phyloP scores from a whole-genome alignment of 2,888 invertebrate genomes.

The Scaptomyza reducta region DNA sequence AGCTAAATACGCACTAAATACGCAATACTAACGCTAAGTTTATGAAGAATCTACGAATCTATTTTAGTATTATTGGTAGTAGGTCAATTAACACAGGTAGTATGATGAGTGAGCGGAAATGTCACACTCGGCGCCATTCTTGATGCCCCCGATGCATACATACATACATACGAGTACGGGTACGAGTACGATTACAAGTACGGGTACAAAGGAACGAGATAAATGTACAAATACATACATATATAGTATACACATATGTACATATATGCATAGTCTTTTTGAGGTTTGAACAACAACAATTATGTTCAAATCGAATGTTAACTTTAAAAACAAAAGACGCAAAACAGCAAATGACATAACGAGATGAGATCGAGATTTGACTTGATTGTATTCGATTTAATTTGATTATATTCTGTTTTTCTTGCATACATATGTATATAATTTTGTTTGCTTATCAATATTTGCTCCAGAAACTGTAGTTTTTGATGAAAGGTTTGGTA shows the following conservation, averaged over 20 bases:
- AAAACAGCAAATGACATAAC: slow-evolving; percentile 27
- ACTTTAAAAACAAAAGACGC: slow-evolving; percentile 44
- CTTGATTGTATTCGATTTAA: slow-evolving; percentile 22
- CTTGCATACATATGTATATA: neutral
- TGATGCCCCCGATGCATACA: slow-evolving; percentile 45
- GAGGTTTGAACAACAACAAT: slow-evolving; percentile 62
- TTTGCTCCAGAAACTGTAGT: neutral
- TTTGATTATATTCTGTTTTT: slow-evolving; percentile 7
- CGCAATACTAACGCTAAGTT: slow-evolving; percentile 31
- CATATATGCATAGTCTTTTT: slow-evolving; percentile 42
- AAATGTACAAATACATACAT: slow-evolving; percentile 27
- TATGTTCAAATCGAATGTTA: slow-evolving; percentile 69
- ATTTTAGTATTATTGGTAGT: slow-evolving; percentile 21
- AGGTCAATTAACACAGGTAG: slow-evolving; percentile 26
- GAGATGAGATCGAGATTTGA: slow-evolving; percentile 24
- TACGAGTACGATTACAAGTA: too few species aligned
- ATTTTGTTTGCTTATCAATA: slow-evolving; percentile 2
- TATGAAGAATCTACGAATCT: slow-evolving; percentile 28
- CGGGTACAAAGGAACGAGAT: slow-evolving; percentile 12
- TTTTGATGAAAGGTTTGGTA: slow-evolving; percentile 28
- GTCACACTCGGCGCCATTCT: slow-evolving; percentile 53
- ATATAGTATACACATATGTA: slow-evolving; percentile 36
- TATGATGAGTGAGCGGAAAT: slow-evolving; percentile 38
- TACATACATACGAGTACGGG: slow-evolving; percentile 15
- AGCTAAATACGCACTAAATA: slow-evolving; percentile 35